phyloP scores from a whole-genome alignment of 2,888 invertebrate genomes.

The Idaea biselata region DNA sequence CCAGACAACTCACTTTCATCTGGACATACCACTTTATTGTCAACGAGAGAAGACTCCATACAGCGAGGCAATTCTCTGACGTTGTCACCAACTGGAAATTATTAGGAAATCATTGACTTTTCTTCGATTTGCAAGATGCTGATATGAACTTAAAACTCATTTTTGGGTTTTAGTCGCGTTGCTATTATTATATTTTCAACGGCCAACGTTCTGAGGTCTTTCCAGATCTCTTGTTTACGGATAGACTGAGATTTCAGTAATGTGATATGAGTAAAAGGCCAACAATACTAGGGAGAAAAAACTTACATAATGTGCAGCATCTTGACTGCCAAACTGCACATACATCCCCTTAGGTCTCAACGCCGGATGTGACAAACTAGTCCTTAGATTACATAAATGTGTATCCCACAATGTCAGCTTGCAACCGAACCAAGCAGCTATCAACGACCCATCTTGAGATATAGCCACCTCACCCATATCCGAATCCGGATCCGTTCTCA shows the following conservation, averaged over 20 bases:
- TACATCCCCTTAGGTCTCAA: slow-evolving; percentile 65
- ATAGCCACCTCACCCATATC: slow-evolving; percentile 71
- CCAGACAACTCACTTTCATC: slow-evolving; percentile 55
- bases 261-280: no score
- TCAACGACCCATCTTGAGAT: slow-evolving; percentile 71
- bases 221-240: no score
- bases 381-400: slow-evolving; percentile 59
- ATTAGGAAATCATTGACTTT: neutral
- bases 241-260: no score
- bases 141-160: no score
- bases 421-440: slow-evolving; percentile 76
- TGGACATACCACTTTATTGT: slow-evolving; percentile 85
- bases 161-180: no score
- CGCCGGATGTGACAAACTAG: slow-evolving; percentile 67
- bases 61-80: slow-evolving; percentile 81
- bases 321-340: slow-evolving; percentile 67
- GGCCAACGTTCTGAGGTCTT: neutral
- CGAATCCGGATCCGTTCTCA: slow-evolving; percentile 40
- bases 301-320: slow-evolving; percentile 76
- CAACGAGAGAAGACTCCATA: slow-evolving; percentile 88
- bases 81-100: slow-evolving; percentile 66
- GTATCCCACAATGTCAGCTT: slow-evolving; percentile 74
- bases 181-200: neutral
- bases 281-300: neutral
- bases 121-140: no score